phyloP scores from a whole-genome alignment of 2,888 invertebrate genomes.

The Sepioteuthis lessoniana region DNA sequence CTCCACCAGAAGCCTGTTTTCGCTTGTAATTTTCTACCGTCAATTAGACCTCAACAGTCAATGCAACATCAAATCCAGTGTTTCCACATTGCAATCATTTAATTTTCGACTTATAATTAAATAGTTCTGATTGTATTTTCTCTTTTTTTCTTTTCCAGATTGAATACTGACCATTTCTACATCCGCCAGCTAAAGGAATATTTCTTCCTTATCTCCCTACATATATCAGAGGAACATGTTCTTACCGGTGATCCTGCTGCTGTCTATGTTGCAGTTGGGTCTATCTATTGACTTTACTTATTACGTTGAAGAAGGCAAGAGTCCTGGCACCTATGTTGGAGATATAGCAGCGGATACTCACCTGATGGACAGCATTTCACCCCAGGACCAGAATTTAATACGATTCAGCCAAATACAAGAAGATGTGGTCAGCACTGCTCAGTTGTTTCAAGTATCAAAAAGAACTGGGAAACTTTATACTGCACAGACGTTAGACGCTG shows the following conservation, averaged over 20 bases:
- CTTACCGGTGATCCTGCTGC: neutral
- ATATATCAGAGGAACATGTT: neutral
- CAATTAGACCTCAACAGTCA: too few relatives aligned
- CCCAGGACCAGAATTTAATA: slow-evolving; percentile 12
- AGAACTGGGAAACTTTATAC: neutral
- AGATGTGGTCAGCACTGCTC: neutral
- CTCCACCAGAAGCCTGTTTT: too few relatives aligned
- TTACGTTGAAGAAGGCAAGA: neutral
- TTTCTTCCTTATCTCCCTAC: neutral
- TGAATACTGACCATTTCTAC: neutral
- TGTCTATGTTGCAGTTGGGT: neutral
- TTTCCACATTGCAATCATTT: neutral
- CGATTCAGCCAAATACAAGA: slow-evolving; percentile 33
- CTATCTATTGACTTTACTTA: neutral
- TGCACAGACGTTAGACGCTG: neutral
- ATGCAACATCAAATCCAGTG: too few relatives aligned
- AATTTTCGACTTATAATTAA: neutral
- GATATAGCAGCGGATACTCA: neutral
- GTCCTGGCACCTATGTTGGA: neutral
- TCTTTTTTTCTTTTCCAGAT: neutral
- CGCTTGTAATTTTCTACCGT: too few relatives aligned
- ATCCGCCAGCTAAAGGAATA: neutral
- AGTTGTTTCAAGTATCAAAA: neutral
- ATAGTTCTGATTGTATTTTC: neutral
- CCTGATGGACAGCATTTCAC: neutral